phyloP scores from a whole-genome alignment of 2,113 vertebrate genomes.

The Eleginops maclovinus region DNA sequence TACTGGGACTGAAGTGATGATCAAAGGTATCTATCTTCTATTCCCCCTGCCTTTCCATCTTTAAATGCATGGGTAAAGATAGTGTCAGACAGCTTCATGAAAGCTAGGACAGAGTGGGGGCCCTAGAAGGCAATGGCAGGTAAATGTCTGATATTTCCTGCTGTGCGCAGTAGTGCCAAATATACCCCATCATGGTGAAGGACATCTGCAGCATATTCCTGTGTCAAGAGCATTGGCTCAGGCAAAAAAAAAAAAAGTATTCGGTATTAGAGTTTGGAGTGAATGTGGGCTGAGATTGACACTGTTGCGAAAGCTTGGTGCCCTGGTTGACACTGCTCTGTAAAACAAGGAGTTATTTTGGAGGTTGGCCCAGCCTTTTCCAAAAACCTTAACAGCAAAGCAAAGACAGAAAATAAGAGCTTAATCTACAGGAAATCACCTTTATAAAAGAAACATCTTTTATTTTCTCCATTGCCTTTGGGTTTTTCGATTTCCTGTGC shows the following conservation, averaged over 20 bases:
- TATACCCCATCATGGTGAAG: conserved; percentile 53
- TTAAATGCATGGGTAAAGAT: conserved; percentile 29
- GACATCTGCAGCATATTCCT: conserved; percentile 43
- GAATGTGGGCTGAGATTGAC: conserved; percentile 31
- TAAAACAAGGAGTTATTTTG: conserved; percentile 1
- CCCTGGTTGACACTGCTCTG: conserved; percentile 14
- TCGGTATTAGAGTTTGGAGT: conserved; percentile 23
- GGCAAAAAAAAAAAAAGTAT: conserved; percentile 9
- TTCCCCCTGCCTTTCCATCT: conserved; percentile 14
- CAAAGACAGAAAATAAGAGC: not conserved
- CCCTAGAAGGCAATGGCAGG: conserved; percentile 27
- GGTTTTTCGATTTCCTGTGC: conserved; percentile 33
- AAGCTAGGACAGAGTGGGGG: conserved; percentile 15
- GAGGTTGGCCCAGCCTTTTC: conserved; percentile 12
- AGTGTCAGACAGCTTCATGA: conserved; percentile 23
- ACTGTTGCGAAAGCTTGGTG: conserved; percentile 36
- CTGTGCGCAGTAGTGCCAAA: conserved; percentile 52
- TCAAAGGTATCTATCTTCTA: conserved; percentile 43
- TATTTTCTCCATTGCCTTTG: not conserved
- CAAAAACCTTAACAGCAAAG: conserved; percentile 1
- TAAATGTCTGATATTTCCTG: conserved; percentile 52
- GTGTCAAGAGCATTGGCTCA: conserved; percentile 12
- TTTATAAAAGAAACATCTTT: conserved; percentile 14
- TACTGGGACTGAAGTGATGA: conserved; percentile 22
- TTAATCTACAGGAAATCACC: not conserved